These are phyloP conservation scores for Heteromyza rotundicornis DNA, from an alignment of 2,888 invertebrate species.

Conservation along the genomic window DNA sequence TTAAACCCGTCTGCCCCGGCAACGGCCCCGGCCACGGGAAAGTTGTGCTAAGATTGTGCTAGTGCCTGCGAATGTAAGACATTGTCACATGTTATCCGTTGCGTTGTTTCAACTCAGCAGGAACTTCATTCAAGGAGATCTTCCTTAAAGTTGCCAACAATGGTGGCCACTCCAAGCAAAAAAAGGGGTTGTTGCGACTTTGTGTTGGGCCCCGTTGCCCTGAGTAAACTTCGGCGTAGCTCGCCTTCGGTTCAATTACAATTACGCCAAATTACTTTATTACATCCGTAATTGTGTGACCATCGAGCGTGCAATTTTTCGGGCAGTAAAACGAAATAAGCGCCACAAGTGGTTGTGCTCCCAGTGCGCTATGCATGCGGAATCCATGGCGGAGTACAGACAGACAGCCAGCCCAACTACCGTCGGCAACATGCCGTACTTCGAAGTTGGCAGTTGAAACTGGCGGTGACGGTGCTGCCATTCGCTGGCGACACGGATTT, in stretches of 20 bases:
- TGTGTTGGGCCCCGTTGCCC: not conserved
- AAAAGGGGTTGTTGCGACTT: not conserved
- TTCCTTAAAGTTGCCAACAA: not conserved
- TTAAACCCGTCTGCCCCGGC: slow-evolving; percentile 32
- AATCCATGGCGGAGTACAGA: too few relatives aligned
- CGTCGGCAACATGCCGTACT: not conserved
- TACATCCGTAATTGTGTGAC: slow-evolving; percentile 62
- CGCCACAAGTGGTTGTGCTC: slow-evolving; percentile 49
- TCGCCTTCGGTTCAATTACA: slow-evolving; percentile 55
- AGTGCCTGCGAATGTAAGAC: slow-evolving; percentile 17
- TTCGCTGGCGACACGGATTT: slow-evolving; percentile 1
- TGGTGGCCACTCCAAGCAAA: not conserved
- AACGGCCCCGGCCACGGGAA: slow-evolving; percentile 28
- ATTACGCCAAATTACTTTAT: slow-evolving; percentile 62
- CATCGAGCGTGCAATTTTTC: slow-evolving; percentile 56
- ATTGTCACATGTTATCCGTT: slow-evolving; percentile 11
- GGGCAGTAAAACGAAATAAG: slow-evolving; percentile 41
- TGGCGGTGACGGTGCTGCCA: not conserved
- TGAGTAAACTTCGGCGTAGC: slow-evolving; percentile 7
- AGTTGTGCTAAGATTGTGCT: slow-evolving; percentile 10
- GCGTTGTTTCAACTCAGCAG: not conserved
- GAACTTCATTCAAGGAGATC: not conserved
- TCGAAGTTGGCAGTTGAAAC: not conserved
- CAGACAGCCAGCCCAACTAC: not conserved
- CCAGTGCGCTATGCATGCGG: not conserved